Percentiles rank a stretch among this genome's conserved stretches.
Conservation (phyloP, 1,140 invertebrate species). For the Holcopasites calliopsidis region DNA sequence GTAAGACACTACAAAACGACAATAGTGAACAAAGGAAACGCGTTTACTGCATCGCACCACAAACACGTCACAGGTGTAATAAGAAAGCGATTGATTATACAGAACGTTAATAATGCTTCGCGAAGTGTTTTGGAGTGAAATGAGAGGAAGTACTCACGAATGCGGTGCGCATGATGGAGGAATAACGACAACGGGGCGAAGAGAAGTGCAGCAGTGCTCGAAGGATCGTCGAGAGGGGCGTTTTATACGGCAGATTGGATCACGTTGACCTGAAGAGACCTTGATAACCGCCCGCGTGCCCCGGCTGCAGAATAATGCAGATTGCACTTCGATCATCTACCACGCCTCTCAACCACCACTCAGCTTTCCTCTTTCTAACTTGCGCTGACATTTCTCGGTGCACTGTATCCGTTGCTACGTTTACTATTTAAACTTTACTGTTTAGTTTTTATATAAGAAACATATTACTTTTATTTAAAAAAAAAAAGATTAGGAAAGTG, state of each 20-base stretch:
- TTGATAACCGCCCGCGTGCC: constrained; percentile 54
- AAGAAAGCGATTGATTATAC: neutral
- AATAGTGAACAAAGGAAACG: neutral
- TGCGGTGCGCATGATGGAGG: constrained; percentile 62
- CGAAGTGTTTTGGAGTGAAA: neutral
- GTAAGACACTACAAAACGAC: neutral
- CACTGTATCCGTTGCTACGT: neutral
- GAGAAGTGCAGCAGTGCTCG: constrained; percentile 64
- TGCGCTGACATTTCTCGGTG: constrained; percentile 33
- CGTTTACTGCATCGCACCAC: neutral
- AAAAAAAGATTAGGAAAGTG: too few species aligned
- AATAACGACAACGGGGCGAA: constrained; percentile 44
- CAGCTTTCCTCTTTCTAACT: constrained; percentile 33
- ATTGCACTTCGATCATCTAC: constrained; percentile 47
- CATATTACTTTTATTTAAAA: too few species aligned
- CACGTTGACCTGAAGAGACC: constrained; percentile 52
- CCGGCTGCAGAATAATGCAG: constrained; percentile 39
- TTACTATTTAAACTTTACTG: too few species aligned
- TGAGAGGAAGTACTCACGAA: constrained; percentile 65
- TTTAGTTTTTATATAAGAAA: too few species aligned
- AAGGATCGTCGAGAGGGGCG: constrained; percentile 67
- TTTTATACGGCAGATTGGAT: constrained; percentile 72
- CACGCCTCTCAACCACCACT: constrained; percentile 46
- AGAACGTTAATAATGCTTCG: neutral
- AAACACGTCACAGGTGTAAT: neutral